phyloP scores from a whole-genome alignment of 2,113 vertebrate species.

The Oryzias celebensis region DNA sequence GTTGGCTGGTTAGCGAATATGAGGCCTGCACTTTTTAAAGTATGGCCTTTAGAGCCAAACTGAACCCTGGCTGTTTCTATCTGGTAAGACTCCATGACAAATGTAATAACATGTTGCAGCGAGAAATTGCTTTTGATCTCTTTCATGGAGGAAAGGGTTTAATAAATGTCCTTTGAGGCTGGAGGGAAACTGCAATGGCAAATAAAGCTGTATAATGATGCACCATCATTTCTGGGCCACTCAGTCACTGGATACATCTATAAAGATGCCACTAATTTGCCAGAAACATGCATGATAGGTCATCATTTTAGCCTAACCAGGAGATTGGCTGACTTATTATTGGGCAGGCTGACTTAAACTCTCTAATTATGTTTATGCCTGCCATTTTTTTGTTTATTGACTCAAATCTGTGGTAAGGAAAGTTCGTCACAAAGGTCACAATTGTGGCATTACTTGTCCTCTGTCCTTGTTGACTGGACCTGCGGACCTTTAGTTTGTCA shows the following conservation, averaged over 20 bases:
- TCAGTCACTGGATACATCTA: conserved; percentile 38
- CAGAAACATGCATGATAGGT: conserved; percentile 14
- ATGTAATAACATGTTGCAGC: conserved; percentile 53
- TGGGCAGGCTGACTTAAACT: conserved; percentile 19
- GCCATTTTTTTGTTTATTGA: neutral
- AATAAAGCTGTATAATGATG: conserved; percentile 36
- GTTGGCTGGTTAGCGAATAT: conserved; percentile 44
- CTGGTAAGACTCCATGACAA: conserved; percentile 41
- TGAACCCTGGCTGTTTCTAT: conserved; percentile 19
- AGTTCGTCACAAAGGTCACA: neutral
- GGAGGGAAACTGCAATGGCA: conserved; percentile 26
- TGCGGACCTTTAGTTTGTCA: conserved; percentile 15
- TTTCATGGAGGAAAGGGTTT: conserved; percentile 32
- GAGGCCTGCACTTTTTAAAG: conserved; percentile 52
- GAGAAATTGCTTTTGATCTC: conserved; percentile 49
- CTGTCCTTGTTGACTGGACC: conserved; percentile 23
- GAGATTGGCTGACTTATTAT: conserved; percentile 20
- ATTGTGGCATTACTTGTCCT: neutral
- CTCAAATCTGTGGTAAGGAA: neutral
- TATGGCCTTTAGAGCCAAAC: conserved; percentile 47
- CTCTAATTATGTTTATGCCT: neutral
- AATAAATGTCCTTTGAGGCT: conserved; percentile 31
- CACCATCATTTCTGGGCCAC: conserved; percentile 22
- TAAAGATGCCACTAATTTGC: conserved; percentile 12
- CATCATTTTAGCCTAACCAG: conserved; percentile 13